These are phyloP conservation scores for Dysmachus trigonus DNA, from an alignment of 2,888 invertebrate genomes.

Conservation along the genomic window DNA sequence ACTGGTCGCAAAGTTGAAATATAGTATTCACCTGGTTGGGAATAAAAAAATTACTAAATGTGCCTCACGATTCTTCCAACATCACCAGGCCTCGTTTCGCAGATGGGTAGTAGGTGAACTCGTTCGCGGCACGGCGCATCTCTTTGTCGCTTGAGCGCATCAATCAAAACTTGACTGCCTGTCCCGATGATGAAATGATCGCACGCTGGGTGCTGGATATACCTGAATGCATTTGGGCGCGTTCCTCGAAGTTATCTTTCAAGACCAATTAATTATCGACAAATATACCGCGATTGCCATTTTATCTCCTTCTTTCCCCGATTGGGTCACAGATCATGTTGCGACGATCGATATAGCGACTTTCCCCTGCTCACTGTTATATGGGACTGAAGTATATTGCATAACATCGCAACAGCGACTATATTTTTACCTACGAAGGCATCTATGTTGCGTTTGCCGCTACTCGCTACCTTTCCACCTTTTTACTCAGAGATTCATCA, in stretches of 20 bases:
- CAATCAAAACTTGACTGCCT: not conserved
- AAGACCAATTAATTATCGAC: slow-evolving; percentile 34
- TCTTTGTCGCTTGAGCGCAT: not conserved
- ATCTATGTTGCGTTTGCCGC: not conserved
- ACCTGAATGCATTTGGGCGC: not conserved
- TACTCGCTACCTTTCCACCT: not conserved
- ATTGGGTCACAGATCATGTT: not conserved
- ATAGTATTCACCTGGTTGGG: not conserved
- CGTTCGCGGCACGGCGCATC: not conserved
- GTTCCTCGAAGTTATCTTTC: slow-evolving; percentile 25
- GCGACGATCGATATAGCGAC: slow-evolving; percentile 34
- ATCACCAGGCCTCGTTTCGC: not conserved
- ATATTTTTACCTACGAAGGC: not conserved
- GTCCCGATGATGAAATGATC: not conserved
- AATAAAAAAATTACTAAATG: not conserved
- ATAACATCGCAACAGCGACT: not conserved
- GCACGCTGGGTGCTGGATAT: not conserved
- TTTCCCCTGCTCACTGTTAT: slow-evolving; percentile 39
- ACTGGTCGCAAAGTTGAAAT: not conserved
- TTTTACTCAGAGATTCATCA: not conserved
- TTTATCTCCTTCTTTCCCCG: slow-evolving; percentile 24
- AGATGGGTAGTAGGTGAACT: not conserved
- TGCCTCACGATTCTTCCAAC: not conserved
- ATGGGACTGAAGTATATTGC: not conserved
- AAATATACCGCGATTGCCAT: slow-evolving; percentile 39